phyloP scores from a whole-genome alignment of 2,797 vertebrate genomes.

The Cygnus olor region DNA sequence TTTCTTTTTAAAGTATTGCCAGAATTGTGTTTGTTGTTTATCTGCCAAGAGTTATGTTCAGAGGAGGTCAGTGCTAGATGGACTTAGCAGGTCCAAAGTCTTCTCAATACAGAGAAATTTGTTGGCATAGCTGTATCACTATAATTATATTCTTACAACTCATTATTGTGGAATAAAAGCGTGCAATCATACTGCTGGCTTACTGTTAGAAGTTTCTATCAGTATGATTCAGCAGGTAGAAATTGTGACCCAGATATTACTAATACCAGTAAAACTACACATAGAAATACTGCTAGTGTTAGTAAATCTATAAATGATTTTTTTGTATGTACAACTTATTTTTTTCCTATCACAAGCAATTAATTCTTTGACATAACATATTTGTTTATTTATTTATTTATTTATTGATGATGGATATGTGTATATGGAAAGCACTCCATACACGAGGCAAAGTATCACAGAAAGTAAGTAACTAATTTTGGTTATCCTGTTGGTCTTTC shows the following conservation, averaged over 20 bases:
- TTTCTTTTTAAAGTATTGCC: not conserved
- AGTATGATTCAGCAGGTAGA: not conserved
- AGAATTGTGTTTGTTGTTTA: not conserved
- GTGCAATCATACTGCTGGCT: fast-evolving
- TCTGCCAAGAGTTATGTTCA: not conserved
- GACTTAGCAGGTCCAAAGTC: not conserved
- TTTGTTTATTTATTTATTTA: too few relatives aligned
- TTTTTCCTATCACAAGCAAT: not conserved
- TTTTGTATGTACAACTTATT: not conserved
- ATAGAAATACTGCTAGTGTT: fast-evolving
- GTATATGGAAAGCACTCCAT: not conserved
- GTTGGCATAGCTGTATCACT: too few relatives aligned
- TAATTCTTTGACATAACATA: not conserved
- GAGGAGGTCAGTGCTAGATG: not conserved
- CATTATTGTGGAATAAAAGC: not conserved
- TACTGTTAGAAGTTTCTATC: not conserved
- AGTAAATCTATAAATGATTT: not conserved
- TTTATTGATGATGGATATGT: too few relatives aligned
- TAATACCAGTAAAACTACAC: not conserved
- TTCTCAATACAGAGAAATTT: not conserved
- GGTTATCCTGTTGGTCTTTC: not conserved
- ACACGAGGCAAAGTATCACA: not conserved
- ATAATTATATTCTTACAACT: not conserved
- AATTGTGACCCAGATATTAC: not conserved
- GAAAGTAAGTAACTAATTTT: not conserved